Base-by-base conservation (phyloP, 2,113 vertebrate species). In the Pseudolaguvia tuberculata region DNA sequence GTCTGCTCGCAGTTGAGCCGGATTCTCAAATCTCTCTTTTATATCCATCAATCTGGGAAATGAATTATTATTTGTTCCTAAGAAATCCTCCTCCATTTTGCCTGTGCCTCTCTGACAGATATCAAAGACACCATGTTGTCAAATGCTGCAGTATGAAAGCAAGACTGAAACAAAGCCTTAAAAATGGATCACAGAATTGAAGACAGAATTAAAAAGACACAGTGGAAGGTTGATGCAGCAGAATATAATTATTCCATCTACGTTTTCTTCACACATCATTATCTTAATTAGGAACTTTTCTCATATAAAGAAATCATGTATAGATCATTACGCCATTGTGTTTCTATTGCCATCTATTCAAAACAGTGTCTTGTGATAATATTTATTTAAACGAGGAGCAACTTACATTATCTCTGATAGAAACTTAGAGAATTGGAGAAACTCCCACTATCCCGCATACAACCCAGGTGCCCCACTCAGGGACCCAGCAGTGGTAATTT, bases 1-100 rank as follows among this genome's bases (percentile, higher is more conserved):
- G 73, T 70, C 18, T 51, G 39, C 77, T 47, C 23, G 17, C 69
- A 72, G 69, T 77, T 55, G 13, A 23, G 25, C 65, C 25, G 31
- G 73, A 53, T 77, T 75, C 50, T 67, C 67, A 5, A 51, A n/a
- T 23, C 66, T 56, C 56, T 56, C 56, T 75, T 72, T 78, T 72
- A 78, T 68, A 78, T 69, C 29, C 65, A 75, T 74, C 79, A 79
- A 65, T 75, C 75, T 68, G 62, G 66, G 47, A 56, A 48, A 50
- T 71, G 31, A 58, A 59, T 72, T 5, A 59, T 82, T 68, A 59
- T 82, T 68, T 52, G 59, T 75, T 79, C 69, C 68, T 47, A 68
- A 70, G 62, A 53, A 70, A 72, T 79, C 50, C 47, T 74, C 20
- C 21, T 71, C 23, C 48, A 61, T 74, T 71, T 29, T 66, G 47